These are phyloP conservation scores for Artemia franciscana DNA, from an alignment of 1,140 invertebrate genomes.

Conservation along the genomic window DNA sequence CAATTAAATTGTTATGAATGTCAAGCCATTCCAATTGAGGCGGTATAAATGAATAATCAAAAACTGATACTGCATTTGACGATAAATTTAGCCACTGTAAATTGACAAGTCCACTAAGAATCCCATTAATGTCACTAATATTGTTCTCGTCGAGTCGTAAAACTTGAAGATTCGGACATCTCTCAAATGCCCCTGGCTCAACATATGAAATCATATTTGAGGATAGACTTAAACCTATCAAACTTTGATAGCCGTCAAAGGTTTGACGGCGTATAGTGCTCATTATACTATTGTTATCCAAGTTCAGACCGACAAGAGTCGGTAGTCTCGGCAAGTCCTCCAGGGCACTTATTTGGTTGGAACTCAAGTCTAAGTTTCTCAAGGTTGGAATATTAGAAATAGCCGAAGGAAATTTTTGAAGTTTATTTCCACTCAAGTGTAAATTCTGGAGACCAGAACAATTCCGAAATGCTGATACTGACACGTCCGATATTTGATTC, in stretches of 20 bases:
- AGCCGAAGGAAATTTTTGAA: constrained; percentile 51
- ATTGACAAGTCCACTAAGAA: constrained; percentile 51
- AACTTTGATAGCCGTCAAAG: constrained; percentile 48
- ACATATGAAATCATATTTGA: constrained; percentile 64
- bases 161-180: constrained; percentile 41
- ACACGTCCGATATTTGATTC: constrained; percentile 40
- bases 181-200: constrained; percentile 52
- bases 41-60: constrained; percentile 69
- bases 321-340: constrained; percentile 57
- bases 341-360: constrained; percentile 58
- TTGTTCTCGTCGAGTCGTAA: constrained; percentile 65
- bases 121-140: constrained; percentile 58
- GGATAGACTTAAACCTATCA: constrained; percentile 63
- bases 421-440: constrained; percentile 54
- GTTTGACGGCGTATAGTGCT: constrained; percentile 35
- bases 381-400: constrained; percentile 33
- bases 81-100: constrained; percentile 68
- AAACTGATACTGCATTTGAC: constrained; percentile 63
- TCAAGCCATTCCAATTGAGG: constrained; percentile 69
- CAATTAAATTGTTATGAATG: constrained; percentile 64
- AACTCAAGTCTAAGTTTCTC: constrained; percentile 47
- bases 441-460: constrained; percentile 56
- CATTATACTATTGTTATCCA: constrained; percentile 46
- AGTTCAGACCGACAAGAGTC: constrained; percentile 52
- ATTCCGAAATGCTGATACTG: constrained; percentile 48